Conservation (phyloP, 2,113 vertebrate genomes). For the Oreotragus oreotragus region DNA sequence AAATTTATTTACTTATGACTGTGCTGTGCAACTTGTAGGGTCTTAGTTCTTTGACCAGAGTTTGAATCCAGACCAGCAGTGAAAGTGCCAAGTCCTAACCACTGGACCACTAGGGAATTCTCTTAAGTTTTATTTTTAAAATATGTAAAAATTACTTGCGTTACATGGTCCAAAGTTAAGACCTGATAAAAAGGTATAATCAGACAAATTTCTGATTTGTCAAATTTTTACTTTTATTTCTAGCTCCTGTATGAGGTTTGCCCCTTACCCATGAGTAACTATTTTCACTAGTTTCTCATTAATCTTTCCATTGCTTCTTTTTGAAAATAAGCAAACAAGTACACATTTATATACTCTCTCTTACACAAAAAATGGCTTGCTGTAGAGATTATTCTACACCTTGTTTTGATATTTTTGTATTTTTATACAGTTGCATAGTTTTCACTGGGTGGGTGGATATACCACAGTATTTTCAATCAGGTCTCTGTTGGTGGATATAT, state of each 20-base stretch:
- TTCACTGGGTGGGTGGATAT: neutral
- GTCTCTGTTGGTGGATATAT: neutral
- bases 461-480: neutral
- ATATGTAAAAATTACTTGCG: neutral
- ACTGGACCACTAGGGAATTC: neutral
- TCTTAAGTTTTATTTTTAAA: neutral
- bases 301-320: neutral
- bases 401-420: neutral
- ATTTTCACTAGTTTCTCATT: constrained; percentile 18
- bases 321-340: neutral
- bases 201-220: neutral
- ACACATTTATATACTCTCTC: neutral
- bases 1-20: neutral
- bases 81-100: neutral
- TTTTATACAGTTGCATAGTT: neutral
- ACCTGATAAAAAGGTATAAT: neutral
- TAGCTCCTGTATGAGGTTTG: neutral
- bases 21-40: rapidly evolving
- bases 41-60: neutral
- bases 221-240: neutral
- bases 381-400: neutral
- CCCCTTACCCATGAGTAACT: neutral
- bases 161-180: neutral
- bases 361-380: neutral
- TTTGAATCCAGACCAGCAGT: neutral